phyloP scores from a whole-genome alignment of 1,140 invertebrate genomes.

The Bombus impatiens region DNA sequence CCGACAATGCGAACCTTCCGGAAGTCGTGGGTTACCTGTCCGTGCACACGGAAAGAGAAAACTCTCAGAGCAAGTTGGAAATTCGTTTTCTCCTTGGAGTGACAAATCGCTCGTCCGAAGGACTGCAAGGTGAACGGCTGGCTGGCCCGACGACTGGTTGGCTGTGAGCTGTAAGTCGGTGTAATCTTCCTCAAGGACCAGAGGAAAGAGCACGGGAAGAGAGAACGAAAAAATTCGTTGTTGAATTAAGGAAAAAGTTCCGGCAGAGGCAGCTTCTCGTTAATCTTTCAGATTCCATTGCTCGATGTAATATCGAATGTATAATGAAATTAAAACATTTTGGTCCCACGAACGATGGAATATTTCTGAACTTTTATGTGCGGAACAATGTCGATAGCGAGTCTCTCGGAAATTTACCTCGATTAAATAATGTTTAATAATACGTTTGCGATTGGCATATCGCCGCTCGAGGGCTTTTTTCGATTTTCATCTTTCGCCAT shows the following conservation, averaged over 20 bases:
- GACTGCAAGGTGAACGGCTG: background rate
- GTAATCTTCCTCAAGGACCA: background rate
- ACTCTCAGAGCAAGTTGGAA: conserved; percentile 46
- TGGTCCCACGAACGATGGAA: background rate
- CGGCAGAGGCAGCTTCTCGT: background rate
- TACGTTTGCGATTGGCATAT: background rate
- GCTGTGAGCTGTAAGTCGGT: background rate
- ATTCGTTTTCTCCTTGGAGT: conserved; percentile 54
- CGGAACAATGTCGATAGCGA: background rate
- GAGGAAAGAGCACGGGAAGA: too few species aligned
- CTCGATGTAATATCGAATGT: conserved; percentile 1
- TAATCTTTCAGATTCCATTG: conserved; percentile 25
- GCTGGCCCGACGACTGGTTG: background rate
- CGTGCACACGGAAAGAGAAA: conserved; percentile 9
- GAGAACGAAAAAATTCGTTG: background rate
- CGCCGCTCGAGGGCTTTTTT: background rate
- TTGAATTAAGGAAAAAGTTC: conserved; percentile 2
- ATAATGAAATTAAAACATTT: conserved; percentile 30
- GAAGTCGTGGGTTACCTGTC: conserved; percentile 32
- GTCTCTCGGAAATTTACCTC: background rate
- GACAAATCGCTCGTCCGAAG: conserved; percentile 57
- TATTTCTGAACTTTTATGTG: background rate
- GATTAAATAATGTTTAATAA: background rate
- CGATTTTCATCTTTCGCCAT: background rate
- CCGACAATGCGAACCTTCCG: background rate